Evolutionary conservation across 2,113 vertebrate species (phyloP).

Genomic region (Hypanus sabinus): DNA sequence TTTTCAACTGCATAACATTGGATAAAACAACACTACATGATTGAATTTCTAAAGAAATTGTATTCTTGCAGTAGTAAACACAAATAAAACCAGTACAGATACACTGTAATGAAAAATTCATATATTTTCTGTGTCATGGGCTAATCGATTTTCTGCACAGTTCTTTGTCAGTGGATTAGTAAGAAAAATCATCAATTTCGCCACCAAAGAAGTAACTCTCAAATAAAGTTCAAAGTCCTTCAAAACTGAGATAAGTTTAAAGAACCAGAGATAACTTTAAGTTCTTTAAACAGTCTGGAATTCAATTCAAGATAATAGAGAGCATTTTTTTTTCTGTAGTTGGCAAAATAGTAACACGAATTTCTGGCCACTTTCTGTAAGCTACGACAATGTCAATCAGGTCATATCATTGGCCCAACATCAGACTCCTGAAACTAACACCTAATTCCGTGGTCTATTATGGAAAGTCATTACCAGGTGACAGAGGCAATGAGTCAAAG

Average conservation of each 20-base stretch:
- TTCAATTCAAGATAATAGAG: neutral
- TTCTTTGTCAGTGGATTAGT: neutral
- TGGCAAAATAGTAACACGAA: neutral
- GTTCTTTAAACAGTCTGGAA: neutral
- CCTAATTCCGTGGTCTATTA: too few species aligned
- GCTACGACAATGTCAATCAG: neutral
- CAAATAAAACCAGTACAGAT: too few species aligned
- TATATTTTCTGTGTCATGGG: neutral
- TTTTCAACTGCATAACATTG: too few species aligned
- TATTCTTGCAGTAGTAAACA: neutral
- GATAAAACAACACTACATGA: too few species aligned
- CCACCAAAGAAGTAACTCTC: neutral
- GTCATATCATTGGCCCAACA: too few species aligned
- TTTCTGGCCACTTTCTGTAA: neutral
- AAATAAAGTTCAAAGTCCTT: neutral
- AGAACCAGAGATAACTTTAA: neutral
- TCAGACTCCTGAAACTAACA: too few species aligned
- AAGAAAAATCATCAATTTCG: neutral
- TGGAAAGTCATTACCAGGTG: too few species aligned
- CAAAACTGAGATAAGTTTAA: neutral
- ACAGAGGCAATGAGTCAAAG: too few species aligned
- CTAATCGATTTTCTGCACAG: neutral
- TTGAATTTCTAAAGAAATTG: too few species aligned
- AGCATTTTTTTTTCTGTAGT: neutral
- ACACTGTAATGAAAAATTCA: neutral